Percentiles rank a stretch among this genome's conserved stretches.
Conservation (phyloP, 2,888 invertebrate species). For the Eledona agricola region DNA sequence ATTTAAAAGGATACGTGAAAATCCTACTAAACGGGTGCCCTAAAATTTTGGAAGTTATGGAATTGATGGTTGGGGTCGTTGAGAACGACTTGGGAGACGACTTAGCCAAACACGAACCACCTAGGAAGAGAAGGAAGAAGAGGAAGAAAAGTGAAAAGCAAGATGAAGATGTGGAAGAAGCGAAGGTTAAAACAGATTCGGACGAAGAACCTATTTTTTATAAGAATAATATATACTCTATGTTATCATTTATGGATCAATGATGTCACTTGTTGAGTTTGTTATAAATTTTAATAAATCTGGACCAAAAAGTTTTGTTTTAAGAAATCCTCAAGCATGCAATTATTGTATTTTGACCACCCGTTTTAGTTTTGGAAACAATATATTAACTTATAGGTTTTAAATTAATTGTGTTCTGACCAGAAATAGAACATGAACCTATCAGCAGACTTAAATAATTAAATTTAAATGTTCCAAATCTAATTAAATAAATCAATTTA, state of each 20-base stretch:
- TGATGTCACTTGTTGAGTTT: conserved; percentile 5
- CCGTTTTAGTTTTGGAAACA: conserved; percentile 1
- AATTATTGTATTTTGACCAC: too few species aligned
- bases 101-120: not conserved
- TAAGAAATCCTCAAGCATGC: not conserved
- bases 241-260: conserved; percentile 44
- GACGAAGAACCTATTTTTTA: conserved; percentile 45
- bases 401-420: not conserved
- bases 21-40: conserved; percentile 43
- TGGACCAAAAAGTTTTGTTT: not conserved
- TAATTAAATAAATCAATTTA: too few species aligned
- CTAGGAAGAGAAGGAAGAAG: conserved; percentile 34
- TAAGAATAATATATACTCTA: conserved; percentile 53
- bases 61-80: conserved; percentile 23
- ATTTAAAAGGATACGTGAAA: conserved; percentile 46
- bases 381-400: too few species aligned
- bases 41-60: conserved; percentile 18
- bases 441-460: too few species aligned
- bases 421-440: too few species aligned
- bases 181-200: not conserved
- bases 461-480: too few species aligned
- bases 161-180: not conserved
- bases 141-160: conserved; percentile 21
- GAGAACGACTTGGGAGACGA: not conserved
- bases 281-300: conserved; percentile 1